A percentile compares a stretch with the other conserved stretches of the same genome.
phyloP scores from a whole-genome alignment of 1,140 invertebrate genomes.

The Leptonema lineaticorne region DNA sequence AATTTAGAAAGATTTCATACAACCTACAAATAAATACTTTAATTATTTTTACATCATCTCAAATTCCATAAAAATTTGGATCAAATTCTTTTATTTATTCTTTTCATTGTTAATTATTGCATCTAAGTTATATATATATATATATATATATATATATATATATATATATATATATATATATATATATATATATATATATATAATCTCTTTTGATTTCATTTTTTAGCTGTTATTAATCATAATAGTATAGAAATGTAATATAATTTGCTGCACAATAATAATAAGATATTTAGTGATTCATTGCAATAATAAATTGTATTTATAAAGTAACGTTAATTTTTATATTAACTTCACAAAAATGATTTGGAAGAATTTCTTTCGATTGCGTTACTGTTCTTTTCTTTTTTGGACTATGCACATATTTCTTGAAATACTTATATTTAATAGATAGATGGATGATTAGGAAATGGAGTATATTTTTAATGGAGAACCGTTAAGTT shows the following conservation, averaged over 20 bases:
- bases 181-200: not conserved
- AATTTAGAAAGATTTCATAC: too few relatives aligned
- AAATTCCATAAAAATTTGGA: too few relatives aligned
- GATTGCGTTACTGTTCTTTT: not conserved
- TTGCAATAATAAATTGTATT: constrained; percentile 28
- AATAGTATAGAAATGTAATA: constrained; percentile 1
- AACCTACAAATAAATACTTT: too few relatives aligned
- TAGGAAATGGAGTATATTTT: not conserved
- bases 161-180: not conserved
- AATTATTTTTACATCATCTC: too few relatives aligned
- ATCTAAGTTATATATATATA: not conserved
- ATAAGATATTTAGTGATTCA: constrained; percentile 29
- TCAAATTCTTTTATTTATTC: not conserved
- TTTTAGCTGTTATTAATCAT: constrained; percentile 10
- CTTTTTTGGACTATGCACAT: not conserved
- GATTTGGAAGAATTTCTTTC: not conserved
- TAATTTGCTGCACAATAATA: constrained; percentile 17
- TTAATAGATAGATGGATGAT: not conserved
- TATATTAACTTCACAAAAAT: too few relatives aligned
- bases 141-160: too few relatives aligned
- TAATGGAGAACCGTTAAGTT: not conserved
- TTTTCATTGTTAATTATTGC: not conserved
- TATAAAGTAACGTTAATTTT: not conserved
- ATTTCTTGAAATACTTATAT: not conserved
- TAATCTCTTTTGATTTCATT: too few relatives aligned